Evolutionary conservation across 2,888 invertebrate species (phyloP).

Genomic region (Eledone cirrhosa): DNA sequence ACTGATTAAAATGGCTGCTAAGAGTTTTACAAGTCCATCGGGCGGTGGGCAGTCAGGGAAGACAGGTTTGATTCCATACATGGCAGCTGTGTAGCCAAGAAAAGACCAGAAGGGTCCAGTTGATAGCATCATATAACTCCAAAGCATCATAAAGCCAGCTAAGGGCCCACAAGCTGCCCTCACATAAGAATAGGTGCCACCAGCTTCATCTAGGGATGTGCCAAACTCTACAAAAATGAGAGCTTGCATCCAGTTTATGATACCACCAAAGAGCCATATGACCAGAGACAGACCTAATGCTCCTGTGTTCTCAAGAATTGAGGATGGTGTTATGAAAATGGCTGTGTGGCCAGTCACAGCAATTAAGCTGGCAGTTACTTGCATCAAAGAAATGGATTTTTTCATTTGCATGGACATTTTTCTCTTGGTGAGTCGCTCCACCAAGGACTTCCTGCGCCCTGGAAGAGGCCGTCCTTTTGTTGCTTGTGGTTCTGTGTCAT

Average conservation of each 20-base stretch:
- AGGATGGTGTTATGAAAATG: constrained; percentile 46
- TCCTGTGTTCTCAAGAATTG: constrained; percentile 40
- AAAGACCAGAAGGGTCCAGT: constrained; percentile 45
- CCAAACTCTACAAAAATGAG: constrained; percentile 45
- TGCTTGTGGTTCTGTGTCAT: no score
- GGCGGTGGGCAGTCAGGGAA: constrained; percentile 42
- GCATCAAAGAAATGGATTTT: constrained; percentile 35
- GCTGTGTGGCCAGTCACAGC: constrained; percentile 45
- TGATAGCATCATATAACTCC: constrained; percentile 47
- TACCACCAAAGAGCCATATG: constrained; percentile 42
- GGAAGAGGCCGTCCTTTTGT: background rate
- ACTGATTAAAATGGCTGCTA: constrained; percentile 45
- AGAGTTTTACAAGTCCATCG: constrained; percentile 38
- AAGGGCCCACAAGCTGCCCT: constrained; percentile 42
- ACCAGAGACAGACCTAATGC: constrained; percentile 46
- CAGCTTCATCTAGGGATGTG: constrained; percentile 42
- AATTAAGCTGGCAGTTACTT: constrained; percentile 37
- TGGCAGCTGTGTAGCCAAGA: constrained; percentile 39
- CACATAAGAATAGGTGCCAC: constrained; percentile 49
- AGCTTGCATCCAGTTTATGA: constrained; percentile 43
- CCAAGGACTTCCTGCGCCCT: background rate
- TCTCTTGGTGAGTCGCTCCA: background rate
- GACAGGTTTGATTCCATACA: constrained; percentile 43
- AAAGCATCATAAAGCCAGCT: constrained; percentile 46
- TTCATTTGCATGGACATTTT: constrained; percentile 30